Base-by-base conservation (phyloP, 2,888 invertebrate species). In the Synergus laeviventris region DNA sequence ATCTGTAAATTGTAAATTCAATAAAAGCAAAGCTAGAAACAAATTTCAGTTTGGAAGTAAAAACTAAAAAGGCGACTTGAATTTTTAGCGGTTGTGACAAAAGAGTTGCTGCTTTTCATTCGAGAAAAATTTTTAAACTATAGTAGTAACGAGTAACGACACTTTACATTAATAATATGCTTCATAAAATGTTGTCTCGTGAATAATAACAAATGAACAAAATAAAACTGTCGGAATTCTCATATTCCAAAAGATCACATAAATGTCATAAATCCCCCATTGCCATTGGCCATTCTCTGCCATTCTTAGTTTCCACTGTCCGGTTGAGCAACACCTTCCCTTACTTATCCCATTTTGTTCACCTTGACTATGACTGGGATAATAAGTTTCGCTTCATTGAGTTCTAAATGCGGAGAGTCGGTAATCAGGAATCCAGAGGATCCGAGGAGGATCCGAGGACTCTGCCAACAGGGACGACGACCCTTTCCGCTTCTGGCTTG, bases 391-490 rank as follows among this genome's bases (percentile, higher is more conserved):
- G 89, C 90, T 90, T 86, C 88, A 90, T 89, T 87, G 90, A 90
- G 88, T 91, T 91, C 90, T 91, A 91, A 90, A 91, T 89, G 89
- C 88, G 90, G 90, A 91, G 90, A 88, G 87, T 87, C 77, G 77
- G 75, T 77, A 82, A 91, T 84, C 87, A 91, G 91, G 91, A 85
- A 83, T 86, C 80, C 87, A 91, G 88, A 86, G 82, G 60, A 74
- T 39, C 61, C 38, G 76, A 90, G 83, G 89, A 91, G 89, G 85
- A 84, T 82, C 82, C 79, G 81, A 82, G 84, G 83, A 87, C 87
- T 86, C 84, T 86, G 82, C 78, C 64, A 82, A 80, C 83, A 78
- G 56, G 81, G 79, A 66, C 70, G 54, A 73, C 78, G 79, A 75
- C 77, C 75, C 79, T 49, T 45, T n/a, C 36, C 56, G 36, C 62